Percentiles rank a stretch among this genome's conserved stretches.
These are phyloP conservation scores for Agonum fuliginosum DNA, from an alignment of 2,888 invertebrate species.

Conservation along the genomic window DNA sequence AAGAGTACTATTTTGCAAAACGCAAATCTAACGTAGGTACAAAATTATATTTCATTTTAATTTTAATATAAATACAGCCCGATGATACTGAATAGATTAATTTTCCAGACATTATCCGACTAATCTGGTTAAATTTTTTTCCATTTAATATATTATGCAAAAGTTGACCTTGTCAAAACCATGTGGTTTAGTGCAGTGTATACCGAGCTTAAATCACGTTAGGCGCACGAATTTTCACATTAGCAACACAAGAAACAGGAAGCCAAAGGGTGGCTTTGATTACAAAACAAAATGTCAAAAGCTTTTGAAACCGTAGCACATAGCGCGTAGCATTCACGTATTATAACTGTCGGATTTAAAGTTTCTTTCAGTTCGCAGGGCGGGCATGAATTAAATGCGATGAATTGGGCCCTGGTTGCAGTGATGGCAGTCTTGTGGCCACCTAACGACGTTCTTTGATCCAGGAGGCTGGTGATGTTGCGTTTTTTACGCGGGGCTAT, in stretches of 20 bases:
- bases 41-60: too few relatives aligned
- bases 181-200: too few relatives aligned
- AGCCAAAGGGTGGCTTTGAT: slow-evolving; percentile 64
- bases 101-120: too few relatives aligned
- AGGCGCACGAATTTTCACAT: slow-evolving; percentile 24
- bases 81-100: too few relatives aligned
- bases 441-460: slow-evolving; percentile 53
- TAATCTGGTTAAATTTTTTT: too few relatives aligned
- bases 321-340: slow-evolving; percentile 45
- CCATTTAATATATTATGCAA: too few relatives aligned
- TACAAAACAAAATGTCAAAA: slow-evolving; percentile 61
- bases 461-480: slow-evolving; percentile 23
- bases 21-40: too few relatives aligned
- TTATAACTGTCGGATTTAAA: slow-evolving; percentile 58
- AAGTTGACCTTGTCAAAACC: too few relatives aligned
- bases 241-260: slow-evolving; percentile 64
- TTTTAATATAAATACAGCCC: too few relatives aligned
- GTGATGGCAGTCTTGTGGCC: slow-evolving; percentile 56
- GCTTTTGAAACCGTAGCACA: slow-evolving; percentile 48
- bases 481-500: slow-evolving; percentile 24
- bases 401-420: slow-evolving; percentile 25
- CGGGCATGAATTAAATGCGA: slow-evolving; percentile 47
- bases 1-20: too few relatives aligned
- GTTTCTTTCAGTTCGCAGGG: slow-evolving; percentile 52
- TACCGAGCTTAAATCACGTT: too few relatives aligned